phyloP scores from a whole-genome alignment of 2,888 invertebrate species.

The Hypselothyrea guttata region DNA sequence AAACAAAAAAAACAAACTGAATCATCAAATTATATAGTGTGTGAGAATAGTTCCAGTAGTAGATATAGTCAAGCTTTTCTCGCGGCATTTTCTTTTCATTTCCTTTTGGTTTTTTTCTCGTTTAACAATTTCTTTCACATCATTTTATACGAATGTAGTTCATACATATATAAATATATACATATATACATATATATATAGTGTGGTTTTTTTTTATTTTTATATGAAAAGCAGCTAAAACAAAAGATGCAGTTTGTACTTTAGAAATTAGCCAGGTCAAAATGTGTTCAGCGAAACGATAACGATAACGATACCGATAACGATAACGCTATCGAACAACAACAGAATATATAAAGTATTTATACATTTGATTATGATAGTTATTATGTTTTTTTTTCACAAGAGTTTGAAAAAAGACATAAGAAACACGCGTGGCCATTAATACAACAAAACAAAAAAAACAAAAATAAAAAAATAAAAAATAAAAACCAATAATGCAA shows the following conservation, averaged over 20 bases:
- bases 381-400: too few species aligned
- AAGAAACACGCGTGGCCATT: slow-evolving; percentile 60
- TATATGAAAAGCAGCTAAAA: slow-evolving; percentile 45
- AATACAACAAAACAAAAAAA: slow-evolving; percentile 35
- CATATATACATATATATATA: slow-evolving; percentile 14
- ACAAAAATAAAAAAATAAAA: slow-evolving; percentile 20
- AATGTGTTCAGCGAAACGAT: slow-evolving; percentile 49
- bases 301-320: slow-evolving; percentile 20
- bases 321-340: too few species aligned
- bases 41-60: slow-evolving; percentile 47
- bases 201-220: slow-evolving; percentile 49
- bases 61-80: slow-evolving; percentile 52
- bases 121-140: slow-evolving; percentile 28
- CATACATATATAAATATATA: slow-evolving; percentile 13
- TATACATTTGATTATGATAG: too few species aligned
- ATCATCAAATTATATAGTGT: slow-evolving; percentile 40
- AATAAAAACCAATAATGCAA: slow-evolving; percentile 41
- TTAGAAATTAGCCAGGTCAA: slow-evolving; percentile 53
- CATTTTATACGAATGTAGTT: slow-evolving; percentile 1
- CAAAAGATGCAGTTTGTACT: slow-evolving; percentile 17
- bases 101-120: slow-evolving; percentile 19
- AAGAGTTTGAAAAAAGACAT: slow-evolving; percentile 25
- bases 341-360: slow-evolving; percentile 39
- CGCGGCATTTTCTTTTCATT: slow-evolving; percentile 41
- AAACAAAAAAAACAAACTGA: slow-evolving; percentile 45